Conservation (phyloP, 37 sponge, comb jelly and placozoan genomes). For the Oscarella lobularis region DNA sequence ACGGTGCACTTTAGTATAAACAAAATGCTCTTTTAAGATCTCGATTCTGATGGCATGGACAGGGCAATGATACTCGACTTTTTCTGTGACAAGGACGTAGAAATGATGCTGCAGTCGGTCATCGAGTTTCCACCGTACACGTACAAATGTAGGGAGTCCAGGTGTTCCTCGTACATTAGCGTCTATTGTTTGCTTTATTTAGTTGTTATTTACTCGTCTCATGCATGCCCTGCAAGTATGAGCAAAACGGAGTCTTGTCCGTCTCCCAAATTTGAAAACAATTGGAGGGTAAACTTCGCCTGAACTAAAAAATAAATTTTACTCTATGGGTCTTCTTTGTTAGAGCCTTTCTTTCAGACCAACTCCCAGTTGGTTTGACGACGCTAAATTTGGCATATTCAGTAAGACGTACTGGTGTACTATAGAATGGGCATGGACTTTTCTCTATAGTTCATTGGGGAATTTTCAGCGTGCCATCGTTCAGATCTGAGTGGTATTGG, state of each 20-base stretch:
- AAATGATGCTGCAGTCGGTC: not conserved
- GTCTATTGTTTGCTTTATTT: too few species aligned
- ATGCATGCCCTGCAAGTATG: too few species aligned
- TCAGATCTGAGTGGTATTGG: conserved; percentile 62
- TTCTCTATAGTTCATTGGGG: conserved; percentile 57
- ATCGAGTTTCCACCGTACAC: not conserved
- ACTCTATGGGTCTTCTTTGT: too few species aligned
- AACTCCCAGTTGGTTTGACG: conserved; percentile 52
- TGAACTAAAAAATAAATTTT: too few species aligned
- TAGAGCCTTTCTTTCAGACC: conserved; percentile 46
- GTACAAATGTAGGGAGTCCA: not conserved
- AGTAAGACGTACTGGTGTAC: conserved; percentile 13
- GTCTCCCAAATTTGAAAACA: not conserved
- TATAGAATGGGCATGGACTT: too few species aligned
- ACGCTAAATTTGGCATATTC: conserved; percentile 70
- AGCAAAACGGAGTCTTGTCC: not conserved
- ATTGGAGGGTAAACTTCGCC: not conserved
- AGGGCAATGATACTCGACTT: not conserved
- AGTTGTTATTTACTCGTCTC: too few species aligned
- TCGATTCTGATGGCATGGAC: not conserved
- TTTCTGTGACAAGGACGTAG: not conserved
- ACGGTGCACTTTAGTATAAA: too few species aligned
- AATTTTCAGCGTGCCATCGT: conserved; percentile 55
- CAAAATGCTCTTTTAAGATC: too few species aligned
- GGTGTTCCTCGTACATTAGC: too few species aligned